Evolutionary conservation across 2,113 vertebrate genomes (phyloP), one percentile per base, ranked within the genome.

Genomic region (Prionailurus viverrinus): DNA sequence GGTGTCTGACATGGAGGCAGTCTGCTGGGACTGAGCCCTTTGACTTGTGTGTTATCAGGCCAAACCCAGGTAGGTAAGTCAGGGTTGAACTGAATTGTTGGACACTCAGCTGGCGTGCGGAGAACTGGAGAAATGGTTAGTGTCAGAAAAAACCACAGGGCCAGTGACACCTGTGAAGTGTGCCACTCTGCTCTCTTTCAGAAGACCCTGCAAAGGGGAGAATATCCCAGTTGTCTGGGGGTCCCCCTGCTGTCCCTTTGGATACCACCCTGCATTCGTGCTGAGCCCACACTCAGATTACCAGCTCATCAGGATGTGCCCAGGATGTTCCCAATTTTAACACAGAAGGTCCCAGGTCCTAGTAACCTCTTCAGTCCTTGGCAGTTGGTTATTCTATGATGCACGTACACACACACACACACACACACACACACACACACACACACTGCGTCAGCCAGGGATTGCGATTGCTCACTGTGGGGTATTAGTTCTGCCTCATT

Each of bases 11-110:
- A 5, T 16, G 1, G 23, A 25, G 25, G 58, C 6, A 21, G 3
- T 39, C n/a, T 3, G 14, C 11, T 41, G 25, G 25, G 48, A 33
- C 53, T 23, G 5, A 29, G 8, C 36, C 63, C 79, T 63, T 63
- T 45, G 53, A 73, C 45, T 29, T 58, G 23, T 18, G 7, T 14
- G 14, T 14, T 48, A 29, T 9, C 5, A 80, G 1, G 3, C 29
- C 53, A 21, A 66, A 25, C 41, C 8, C 3, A 3, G 33, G 12
- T 19, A 31, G 33, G 51, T 0, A 31, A 23, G 3, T 68, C 14
- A 39, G 76, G 31, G 11, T 45, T 23, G 27, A 55, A 16, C 0
- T 63, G 33, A 71, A 18, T 1, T 16, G 12, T 2, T 2, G 1
- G 14, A 33, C 45, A 41, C 11, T 2, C 58, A 6, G 16, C 23